Evolutionary conservation across 2,888 invertebrate genomes (phyloP), one percentile per base, ranked within the genome.

Genomic region (Nemotelus pantherinus): DNA sequence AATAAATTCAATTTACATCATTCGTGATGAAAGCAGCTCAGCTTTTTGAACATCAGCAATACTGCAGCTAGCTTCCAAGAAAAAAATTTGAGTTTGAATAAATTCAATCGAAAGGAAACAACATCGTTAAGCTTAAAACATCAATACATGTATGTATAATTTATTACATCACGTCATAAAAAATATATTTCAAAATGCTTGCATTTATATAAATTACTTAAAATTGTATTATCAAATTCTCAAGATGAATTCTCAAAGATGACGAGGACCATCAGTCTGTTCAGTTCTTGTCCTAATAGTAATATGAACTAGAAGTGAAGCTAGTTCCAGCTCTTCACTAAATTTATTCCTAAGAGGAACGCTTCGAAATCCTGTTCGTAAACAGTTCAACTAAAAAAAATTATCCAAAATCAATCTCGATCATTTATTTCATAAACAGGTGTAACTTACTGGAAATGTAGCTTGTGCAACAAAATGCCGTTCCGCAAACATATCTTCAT

Each of bases 401-500:
- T n/a, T 48, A 78, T 47, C 71, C 74, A 53, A 55, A 44, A 77
- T 43, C 9, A 70, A 3, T 41, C 41, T 41, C 5, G 43, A 41
- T n/a, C 4, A 41, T 63, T 43, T 2, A 63, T 7, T 63, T n/a
- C 4, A 63, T 41, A 63, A 63, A 63, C 39, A n/a, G 39, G 5
- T 2, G 4, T 57, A n/a, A 50, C 88, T 87, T 82, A 97, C 90
- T 0, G 98, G 97, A 88, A 93, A 97, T 9, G 96, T 95, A 58
- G 96, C 96, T 88, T 99, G 99, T 0, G 98, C 98, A 79, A 98
- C 94, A 86, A 98, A 97, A 88, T 97, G 97, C 9, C 93, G 94
- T 83, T 98, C 98, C 0, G 97, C 97, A 88, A 99, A 99, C 89
- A 97, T 95, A 85, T 99, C 99, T 86, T 97, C 98, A 86, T 97